Evolutionary conservation across 2,113 vertebrate species (phyloP).

Genomic region (Anarrhichthys ocellatus): DNA sequence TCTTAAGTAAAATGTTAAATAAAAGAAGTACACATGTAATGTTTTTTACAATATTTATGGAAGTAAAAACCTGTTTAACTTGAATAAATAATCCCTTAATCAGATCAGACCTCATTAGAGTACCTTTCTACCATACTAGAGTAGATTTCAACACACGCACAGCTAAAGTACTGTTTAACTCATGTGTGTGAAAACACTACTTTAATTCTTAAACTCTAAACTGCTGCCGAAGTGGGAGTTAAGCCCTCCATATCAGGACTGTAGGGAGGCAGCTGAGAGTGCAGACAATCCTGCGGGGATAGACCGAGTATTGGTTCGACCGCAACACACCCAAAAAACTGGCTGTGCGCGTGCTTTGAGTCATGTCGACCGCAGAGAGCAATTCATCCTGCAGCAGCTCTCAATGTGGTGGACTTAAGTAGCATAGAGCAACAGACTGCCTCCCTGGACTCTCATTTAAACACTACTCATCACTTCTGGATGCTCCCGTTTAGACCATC

Average conservation of each 20-base stretch:
- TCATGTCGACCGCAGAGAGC: constrained; percentile 56
- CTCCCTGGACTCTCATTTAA: constrained; percentile 38
- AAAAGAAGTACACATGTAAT: background rate
- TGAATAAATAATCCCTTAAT: background rate
- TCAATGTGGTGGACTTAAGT: constrained; percentile 15
- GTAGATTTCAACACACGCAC: background rate
- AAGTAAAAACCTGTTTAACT: background rate
- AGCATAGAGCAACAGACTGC: constrained; percentile 37
- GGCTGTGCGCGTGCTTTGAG: constrained; percentile 49
- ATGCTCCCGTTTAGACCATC: constrained; percentile 23
- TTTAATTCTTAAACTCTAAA: constrained; percentile 10
- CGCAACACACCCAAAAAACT: constrained; percentile 13
- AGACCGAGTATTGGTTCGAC: constrained; percentile 28
- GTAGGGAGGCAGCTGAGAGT: constrained; percentile 3
- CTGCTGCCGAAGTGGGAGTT: constrained; percentile 36
- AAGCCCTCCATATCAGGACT: constrained; percentile 23
- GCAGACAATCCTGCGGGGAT: constrained; percentile 11
- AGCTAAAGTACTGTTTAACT: background rate
- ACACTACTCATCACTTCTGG: constrained; percentile 2
- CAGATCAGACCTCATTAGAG: background rate
- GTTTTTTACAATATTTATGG: background rate
- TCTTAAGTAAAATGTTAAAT: background rate
- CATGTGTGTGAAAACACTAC: background rate
- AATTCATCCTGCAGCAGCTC: constrained; percentile 46
- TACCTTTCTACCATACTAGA: background rate